Percentiles rank a stretch among this genome's conserved stretches.
phyloP scores from a whole-genome alignment of 2,797 vertebrate species.

The Kryptopterus vitreolus region DNA sequence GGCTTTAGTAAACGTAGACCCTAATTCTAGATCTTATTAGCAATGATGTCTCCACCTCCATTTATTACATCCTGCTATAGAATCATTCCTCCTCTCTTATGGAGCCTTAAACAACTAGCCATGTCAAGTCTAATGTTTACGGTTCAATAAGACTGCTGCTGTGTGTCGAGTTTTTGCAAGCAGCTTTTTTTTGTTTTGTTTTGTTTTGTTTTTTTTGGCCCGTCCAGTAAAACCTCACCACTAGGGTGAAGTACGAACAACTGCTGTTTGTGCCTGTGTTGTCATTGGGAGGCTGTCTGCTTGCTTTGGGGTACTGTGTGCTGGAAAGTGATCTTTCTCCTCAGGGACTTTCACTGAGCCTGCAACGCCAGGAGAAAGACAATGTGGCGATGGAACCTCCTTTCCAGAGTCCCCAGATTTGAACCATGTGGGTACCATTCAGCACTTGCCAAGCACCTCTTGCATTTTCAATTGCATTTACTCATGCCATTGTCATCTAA shows the following conservation, averaged over 20 bases:
- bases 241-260: conserved; percentile 34
- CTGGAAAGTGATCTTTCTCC: conserved; percentile 62
- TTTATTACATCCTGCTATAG: conserved; percentile 26
- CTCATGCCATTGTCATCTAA: conserved; percentile 66
- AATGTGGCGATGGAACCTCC: conserved; percentile 95
- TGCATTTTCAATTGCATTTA: conserved; percentile 48
- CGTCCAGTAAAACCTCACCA: conserved; percentile 16
- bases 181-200: conserved; percentile 39
- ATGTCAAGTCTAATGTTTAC: conserved; percentile 42
- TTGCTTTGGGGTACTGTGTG: conserved; percentile 54
- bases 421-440: conserved; percentile 79
- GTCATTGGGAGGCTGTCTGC: conserved; percentile 33
- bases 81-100: conserved; percentile 37
- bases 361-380: conserved; percentile 88
- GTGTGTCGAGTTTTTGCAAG: conserved; percentile 23
- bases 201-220: too few relatives aligned
- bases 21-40: neutral
- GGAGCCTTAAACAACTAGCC: conserved; percentile 45
- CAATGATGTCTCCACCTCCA: conserved; percentile 12
- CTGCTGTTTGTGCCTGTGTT: conserved; percentile 1
- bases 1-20: conserved; percentile 12
- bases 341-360: conserved; percentile 80
- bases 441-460: conserved; percentile 64
- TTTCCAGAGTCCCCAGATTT: conserved; percentile 96
- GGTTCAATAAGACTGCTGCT: conserved; percentile 45